Conservation (phyloP, 2,888 invertebrate species). For the Portevinia maculata region DNA sequence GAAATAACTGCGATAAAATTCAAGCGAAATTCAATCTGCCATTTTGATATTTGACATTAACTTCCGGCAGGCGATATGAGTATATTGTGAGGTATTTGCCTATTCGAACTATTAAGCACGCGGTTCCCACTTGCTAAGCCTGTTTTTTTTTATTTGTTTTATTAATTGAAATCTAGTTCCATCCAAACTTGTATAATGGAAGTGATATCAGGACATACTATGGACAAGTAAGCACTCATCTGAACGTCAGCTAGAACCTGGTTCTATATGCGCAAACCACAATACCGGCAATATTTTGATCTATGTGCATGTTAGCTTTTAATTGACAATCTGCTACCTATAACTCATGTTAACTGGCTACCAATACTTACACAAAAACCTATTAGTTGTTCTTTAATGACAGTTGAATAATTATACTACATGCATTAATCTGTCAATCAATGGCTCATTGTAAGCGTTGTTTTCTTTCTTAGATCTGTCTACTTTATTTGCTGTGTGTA, state of each 20-base stretch:
- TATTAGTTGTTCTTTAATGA: constrained; percentile 5
- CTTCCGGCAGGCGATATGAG: background rate
- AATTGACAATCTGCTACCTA: background rate
- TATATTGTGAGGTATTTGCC: too few species aligned
- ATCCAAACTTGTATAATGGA: background rate
- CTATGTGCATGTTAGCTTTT: constrained; percentile 9
- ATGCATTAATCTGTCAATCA: constrained; percentile 13
- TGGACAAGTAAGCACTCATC: background rate
- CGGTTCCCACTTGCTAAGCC: background rate
- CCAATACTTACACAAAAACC: background rate
- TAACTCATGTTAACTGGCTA: background rate
- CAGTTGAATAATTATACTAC: constrained; percentile 15
- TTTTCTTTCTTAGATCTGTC: too few species aligned
- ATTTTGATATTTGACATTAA: too few species aligned
- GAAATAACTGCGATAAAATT: too few species aligned
- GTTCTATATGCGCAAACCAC: constrained; percentile 8
- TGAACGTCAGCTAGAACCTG: background rate
- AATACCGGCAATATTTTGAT: constrained; percentile 28
- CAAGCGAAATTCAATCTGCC: too few species aligned
- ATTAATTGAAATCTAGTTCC: constrained; percentile 10
- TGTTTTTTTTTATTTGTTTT: constrained; percentile 12
- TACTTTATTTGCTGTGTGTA: too few species aligned
- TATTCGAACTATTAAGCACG: too few species aligned
- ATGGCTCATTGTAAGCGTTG: background rate
- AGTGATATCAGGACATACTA: constrained; percentile 37